A percentile compares a stretch with the other conserved stretches of the same genome.
phyloP scores from a whole-genome alignment of 2,888 invertebrate species.

The Tyria jacobaeae region DNA sequence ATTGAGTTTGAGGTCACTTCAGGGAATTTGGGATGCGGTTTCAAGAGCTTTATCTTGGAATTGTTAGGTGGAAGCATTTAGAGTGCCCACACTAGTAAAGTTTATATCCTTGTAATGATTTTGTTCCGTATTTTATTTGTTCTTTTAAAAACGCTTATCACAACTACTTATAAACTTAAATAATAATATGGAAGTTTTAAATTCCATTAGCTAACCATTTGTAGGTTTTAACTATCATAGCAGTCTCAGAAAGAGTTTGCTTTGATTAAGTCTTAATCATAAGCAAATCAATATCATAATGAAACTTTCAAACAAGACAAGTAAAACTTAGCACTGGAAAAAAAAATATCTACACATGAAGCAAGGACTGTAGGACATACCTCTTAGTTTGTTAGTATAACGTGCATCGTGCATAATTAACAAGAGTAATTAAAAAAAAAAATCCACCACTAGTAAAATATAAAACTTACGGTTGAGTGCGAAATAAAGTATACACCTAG shows the following conservation, averaged over 20 bases:
- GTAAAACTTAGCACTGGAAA: too few relatives aligned
- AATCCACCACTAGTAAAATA: conserved; percentile 21
- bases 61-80: conserved; percentile 42
- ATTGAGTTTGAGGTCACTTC: conserved; percentile 58
- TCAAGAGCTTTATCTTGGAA: conserved; percentile 48
- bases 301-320: too few relatives aligned
- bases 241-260: too few relatives aligned
- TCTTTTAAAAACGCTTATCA: neutral
- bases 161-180: too few relatives aligned
- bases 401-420: neutral
- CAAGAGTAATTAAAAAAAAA: conserved; percentile 18
- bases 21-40: conserved; percentile 56
- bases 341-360: too few relatives aligned
- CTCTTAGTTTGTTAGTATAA: neutral
- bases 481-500: conserved; percentile 44
- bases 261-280: too few relatives aligned
- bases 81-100: conserved; percentile 25
- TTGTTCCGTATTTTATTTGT: neutral
- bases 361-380: too few relatives aligned
- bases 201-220: too few relatives aligned
- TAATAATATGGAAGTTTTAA: neutral
- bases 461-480: conserved; percentile 40
- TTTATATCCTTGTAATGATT: conserved; percentile 11
- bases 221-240: too few relatives aligned
- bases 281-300: too few relatives aligned